Evolutionary conservation across 2,888 invertebrate genomes (phyloP).

Genomic region (Lucinisca nassula): DNA sequence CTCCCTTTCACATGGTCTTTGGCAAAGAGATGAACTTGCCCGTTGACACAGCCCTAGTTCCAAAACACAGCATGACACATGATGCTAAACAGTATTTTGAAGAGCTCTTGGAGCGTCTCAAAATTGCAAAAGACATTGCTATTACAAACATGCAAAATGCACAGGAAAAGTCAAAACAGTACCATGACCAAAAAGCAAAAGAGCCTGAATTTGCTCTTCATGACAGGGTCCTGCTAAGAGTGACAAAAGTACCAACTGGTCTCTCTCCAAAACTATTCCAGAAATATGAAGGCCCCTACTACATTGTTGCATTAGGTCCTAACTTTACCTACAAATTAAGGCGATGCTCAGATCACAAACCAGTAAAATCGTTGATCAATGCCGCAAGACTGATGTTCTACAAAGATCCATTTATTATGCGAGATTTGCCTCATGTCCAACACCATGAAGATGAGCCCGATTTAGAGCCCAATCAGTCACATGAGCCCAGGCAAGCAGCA

Average conservation of each 20-base stretch:
- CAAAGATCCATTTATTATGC: background rate
- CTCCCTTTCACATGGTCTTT: slow-evolving; percentile 33
- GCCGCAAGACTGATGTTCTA: slow-evolving; percentile 31
- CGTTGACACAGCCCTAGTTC: slow-evolving; percentile 18
- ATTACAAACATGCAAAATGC: slow-evolving; percentile 18
- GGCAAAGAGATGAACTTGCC: slow-evolving; percentile 46
- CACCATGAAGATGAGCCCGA: background rate
- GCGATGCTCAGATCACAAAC: background rate
- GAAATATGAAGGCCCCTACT: slow-evolving; percentile 24
- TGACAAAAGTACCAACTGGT: slow-evolving; percentile 32
- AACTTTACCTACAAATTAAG: slow-evolving; percentile 39
- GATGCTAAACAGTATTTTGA: slow-evolving; percentile 12
- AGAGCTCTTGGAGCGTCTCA: slow-evolving; percentile 10
- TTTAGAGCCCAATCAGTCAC: background rate
- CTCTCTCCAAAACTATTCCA: slow-evolving; percentile 42
- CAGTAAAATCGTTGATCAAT: slow-evolving; percentile 47
- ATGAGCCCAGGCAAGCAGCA: background rate
- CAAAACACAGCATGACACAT: background rate
- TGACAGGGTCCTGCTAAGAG: slow-evolving; percentile 32
- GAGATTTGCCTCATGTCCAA: background rate
- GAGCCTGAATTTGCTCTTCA: slow-evolving; percentile 33
- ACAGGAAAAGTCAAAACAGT: slow-evolving; percentile 32
- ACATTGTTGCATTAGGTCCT: slow-evolving; percentile 29
- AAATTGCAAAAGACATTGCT: slow-evolving; percentile 32
- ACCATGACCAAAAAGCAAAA: slow-evolving; percentile 41